These are phyloP conservation scores for Hemaris fuciformis DNA, from an alignment of 2,888 invertebrate genomes.

Conservation along the genomic window DNA sequence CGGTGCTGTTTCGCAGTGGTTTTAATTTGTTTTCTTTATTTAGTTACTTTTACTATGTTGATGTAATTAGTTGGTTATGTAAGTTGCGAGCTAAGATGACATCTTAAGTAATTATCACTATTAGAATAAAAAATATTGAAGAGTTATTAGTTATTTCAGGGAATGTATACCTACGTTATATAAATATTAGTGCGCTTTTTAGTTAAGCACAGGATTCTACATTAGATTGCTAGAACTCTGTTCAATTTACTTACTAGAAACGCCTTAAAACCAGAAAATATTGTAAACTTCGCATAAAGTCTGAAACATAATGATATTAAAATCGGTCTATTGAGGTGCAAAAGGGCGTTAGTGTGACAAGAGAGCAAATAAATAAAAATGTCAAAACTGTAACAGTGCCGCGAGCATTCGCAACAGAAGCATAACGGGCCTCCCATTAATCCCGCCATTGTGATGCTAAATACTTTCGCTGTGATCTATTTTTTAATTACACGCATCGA, in stretches of 20 bases:
- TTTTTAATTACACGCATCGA: conserved; percentile 73
- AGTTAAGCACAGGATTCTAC: too few relatives aligned
- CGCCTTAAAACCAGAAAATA: too few relatives aligned
- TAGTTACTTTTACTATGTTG: not conserved
- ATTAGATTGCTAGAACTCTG: too few relatives aligned
- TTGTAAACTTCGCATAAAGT: too few relatives aligned
- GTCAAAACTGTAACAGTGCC: conserved; percentile 2
- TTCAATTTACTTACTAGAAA: too few relatives aligned
- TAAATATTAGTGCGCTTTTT: too few relatives aligned
- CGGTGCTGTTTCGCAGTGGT: not conserved
- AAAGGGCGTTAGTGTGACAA: conserved; percentile 1
- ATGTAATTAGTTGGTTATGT: not conserved
- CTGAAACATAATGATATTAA: too few relatives aligned
- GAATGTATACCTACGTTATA: too few relatives aligned
- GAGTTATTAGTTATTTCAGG: too few relatives aligned
- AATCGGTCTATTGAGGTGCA: not conserved
- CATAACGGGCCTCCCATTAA: conserved; percentile 39
- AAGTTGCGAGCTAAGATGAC: not conserved
- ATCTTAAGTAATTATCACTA: not conserved
- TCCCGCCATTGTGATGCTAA: conserved; percentile 63
- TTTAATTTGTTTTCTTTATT: not conserved
- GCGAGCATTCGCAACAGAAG: conserved; percentile 21
- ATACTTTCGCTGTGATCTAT: conserved; percentile 53
- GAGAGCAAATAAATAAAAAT: conserved; percentile 11
- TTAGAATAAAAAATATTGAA: too few relatives aligned